Percentiles rank a stretch among this genome's conserved stretches.
phyloP scores from a whole-genome alignment of 2,888 invertebrate genomes.

The Gastrophysa polygoni region DNA sequence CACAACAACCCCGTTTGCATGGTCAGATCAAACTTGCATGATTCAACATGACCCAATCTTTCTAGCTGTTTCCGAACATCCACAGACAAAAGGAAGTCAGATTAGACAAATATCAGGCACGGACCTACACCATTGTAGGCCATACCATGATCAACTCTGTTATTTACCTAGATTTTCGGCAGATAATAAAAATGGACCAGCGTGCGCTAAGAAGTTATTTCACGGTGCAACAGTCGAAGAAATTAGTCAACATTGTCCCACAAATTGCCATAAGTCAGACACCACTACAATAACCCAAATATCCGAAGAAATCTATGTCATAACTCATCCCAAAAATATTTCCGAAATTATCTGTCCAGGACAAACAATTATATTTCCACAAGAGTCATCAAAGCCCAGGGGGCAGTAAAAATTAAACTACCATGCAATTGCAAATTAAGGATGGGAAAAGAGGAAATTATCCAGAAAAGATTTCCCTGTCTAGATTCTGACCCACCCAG shows the following conservation, averaged over 20 bases:
- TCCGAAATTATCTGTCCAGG: slow-evolving; percentile 8
- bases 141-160: slow-evolving; percentile 29
- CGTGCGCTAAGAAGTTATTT: slow-evolving; percentile 29
- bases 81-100: not conserved
- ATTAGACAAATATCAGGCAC: slow-evolving; percentile 13
- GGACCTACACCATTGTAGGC: slow-evolving; percentile 24
- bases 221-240: slow-evolving; percentile 30
- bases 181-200: slow-evolving; percentile 24
- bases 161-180: slow-evolving; percentile 31
- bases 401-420: slow-evolving; percentile 21
- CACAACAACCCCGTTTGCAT: no score
- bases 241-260: slow-evolving; percentile 25
- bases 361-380: not conserved
- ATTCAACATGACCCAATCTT: no score
- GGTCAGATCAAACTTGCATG: no score
- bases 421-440: slow-evolving; percentile 24
- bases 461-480: slow-evolving; percentile 28
- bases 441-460: slow-evolving; percentile 11
- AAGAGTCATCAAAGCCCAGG: slow-evolving; percentile 5
- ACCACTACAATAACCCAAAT: slow-evolving; percentile 28
- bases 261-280: slow-evolving; percentile 25
- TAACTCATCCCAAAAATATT: slow-evolving; percentile 25
- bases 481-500: not conserved
- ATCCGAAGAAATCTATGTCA: slow-evolving; percentile 21
- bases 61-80: not conserved